Percentiles rank a stretch among this genome's conserved stretches.
Conservation (phyloP, 2,113 vertebrate genomes). For the Boleophthalmus pectinirostris region DNA sequence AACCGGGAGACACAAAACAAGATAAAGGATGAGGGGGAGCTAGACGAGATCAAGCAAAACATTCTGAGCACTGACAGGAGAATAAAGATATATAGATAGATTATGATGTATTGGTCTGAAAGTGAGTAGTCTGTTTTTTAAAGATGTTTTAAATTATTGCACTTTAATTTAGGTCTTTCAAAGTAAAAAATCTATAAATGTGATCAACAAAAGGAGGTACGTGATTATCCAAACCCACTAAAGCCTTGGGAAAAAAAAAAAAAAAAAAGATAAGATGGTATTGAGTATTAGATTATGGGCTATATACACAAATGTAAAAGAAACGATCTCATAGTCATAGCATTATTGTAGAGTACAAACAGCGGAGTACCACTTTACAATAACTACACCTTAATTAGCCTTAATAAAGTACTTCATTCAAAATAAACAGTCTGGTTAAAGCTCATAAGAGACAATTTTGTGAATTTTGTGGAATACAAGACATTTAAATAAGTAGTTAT, state of each 20-base stretch:
- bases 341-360: too few relatives aligned
- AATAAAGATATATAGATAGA: not conserved
- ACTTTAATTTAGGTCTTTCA: too few relatives aligned
- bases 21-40: not conserved
- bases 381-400: too few relatives aligned
- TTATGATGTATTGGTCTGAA: not conserved
- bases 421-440: too few relatives aligned
- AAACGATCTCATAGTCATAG: too few relatives aligned
- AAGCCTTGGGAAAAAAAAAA: too few relatives aligned
- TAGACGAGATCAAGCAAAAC: slow-evolving; percentile 8
- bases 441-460: too few relatives aligned
- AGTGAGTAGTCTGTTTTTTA: not conserved
- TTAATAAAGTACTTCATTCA: too few relatives aligned
- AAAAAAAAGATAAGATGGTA: too few relatives aligned
- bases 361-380: not conserved
- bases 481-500: too few relatives aligned
- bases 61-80: not conserved
- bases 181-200: not conserved
- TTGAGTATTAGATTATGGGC: not conserved
- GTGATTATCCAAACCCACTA: not conserved
- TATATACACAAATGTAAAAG: not conserved
- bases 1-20: not conserved
- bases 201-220: not conserved
- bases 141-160: not conserved
- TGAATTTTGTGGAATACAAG: too few relatives aligned